phyloP scores from a whole-genome alignment of 2,888 invertebrate genomes.

The Melieria omissa region DNA sequence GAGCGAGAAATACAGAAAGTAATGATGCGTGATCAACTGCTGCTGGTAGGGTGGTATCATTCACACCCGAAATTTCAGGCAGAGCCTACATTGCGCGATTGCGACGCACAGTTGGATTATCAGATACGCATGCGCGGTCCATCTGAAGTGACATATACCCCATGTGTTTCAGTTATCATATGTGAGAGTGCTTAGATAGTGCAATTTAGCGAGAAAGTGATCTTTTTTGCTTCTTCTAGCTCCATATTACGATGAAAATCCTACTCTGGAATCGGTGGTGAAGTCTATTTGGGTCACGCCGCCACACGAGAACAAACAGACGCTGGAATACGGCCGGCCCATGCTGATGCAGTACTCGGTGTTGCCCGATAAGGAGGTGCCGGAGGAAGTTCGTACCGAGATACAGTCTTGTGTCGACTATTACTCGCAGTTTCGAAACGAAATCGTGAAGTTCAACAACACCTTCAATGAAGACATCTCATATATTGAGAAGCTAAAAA shows the following conservation, averaged over 20 bases:
- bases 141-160: constrained; percentile 90
- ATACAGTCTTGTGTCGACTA: constrained; percentile 88
- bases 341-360: constrained; percentile 89
- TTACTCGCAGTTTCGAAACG: constrained; percentile 76
- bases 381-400: constrained; percentile 84
- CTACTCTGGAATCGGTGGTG: constrained; percentile 83
- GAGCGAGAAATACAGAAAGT: constrained; percentile 85
- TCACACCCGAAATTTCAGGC: constrained; percentile 90
- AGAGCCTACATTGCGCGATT: constrained; percentile 87
- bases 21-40: constrained; percentile 84
- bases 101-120: constrained; percentile 93
- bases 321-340: constrained; percentile 88
- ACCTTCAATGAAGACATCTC: constrained; percentile 71
- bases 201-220: background rate
- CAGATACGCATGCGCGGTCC: constrained; percentile 94
- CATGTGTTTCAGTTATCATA: constrained; percentile 91
- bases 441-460: constrained; percentile 74
- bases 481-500: constrained; percentile 87
- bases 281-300: constrained; percentile 95
- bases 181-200: constrained; percentile 70
- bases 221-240: constrained; percentile 68
- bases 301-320: constrained; percentile 91
- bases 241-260: constrained; percentile 84
- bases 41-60: constrained; percentile 95
- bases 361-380: constrained; percentile 82